These are phyloP conservation scores for Antheraea assamensis DNA, from an alignment of 2,888 invertebrate species.

Conservation along the genomic window DNA sequence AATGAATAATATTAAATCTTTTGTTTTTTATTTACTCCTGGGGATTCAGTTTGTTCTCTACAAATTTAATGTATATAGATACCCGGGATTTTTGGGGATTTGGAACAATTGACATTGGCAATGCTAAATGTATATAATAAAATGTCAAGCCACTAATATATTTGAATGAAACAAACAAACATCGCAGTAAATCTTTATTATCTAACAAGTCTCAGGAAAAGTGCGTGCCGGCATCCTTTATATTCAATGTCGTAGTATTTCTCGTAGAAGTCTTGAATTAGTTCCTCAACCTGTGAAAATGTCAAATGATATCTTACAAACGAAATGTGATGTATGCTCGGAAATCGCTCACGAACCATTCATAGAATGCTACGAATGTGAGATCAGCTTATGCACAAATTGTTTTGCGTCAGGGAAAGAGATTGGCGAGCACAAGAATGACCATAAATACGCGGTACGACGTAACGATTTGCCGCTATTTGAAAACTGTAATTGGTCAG, in stretches of 20 bases:
- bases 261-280: slow-evolving; percentile 94
- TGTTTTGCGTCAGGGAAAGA: slow-evolving; percentile 93
- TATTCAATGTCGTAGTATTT: slow-evolving; percentile 92
- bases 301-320: slow-evolving; percentile 69
- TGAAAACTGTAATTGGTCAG: slow-evolving; percentile 88
- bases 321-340: slow-evolving; percentile 73
- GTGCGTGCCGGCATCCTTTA: slow-evolving; percentile 92
- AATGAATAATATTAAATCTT: too few species aligned
- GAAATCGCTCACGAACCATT: slow-evolving; percentile 86
- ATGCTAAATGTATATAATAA: too few species aligned
- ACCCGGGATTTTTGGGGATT: too few species aligned
- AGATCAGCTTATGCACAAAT: slow-evolving; percentile 84
- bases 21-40: too few species aligned
- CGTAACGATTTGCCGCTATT: slow-evolving; percentile 90
- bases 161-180: not conserved
- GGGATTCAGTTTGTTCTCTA: too few species aligned
- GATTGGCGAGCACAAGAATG: slow-evolving; percentile 85
- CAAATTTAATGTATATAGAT: too few species aligned
- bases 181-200: slow-evolving; percentile 56
- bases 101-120: too few species aligned
- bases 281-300: slow-evolving; percentile 85
- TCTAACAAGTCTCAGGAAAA: slow-evolving; percentile 89
- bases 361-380: slow-evolving; percentile 90
- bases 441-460: slow-evolving; percentile 88
- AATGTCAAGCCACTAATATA: too few species aligned